A percentile compares a stretch with the other conserved stretches of the same genome.
Evolutionary conservation across 2,113 vertebrate species (phyloP).

Genomic region (Eolophus roseicapilla): DNA sequence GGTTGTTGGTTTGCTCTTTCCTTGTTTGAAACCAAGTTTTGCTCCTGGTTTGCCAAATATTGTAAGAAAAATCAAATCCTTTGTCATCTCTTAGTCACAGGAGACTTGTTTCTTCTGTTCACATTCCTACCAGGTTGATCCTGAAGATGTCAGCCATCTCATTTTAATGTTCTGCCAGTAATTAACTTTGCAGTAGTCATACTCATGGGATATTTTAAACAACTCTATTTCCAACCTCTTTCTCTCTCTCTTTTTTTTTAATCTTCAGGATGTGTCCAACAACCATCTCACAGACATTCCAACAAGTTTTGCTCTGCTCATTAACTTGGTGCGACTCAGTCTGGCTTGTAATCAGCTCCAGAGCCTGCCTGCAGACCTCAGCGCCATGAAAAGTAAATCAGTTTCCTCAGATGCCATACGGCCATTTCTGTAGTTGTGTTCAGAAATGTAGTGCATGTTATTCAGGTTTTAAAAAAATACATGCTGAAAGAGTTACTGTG

Average conservation of each 20-base stretch:
- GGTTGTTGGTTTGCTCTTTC: neutral
- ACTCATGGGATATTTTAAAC: neutral
- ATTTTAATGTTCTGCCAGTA: constrained; percentile 9
- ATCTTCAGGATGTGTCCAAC: constrained; percentile 86
- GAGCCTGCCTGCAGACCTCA: constrained; percentile 83
- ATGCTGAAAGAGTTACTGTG: neutral
- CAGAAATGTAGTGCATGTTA: neutral
- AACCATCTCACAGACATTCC: constrained; percentile 83
- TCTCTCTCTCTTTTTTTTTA: neutral
- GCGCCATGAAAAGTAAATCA: constrained; percentile 84
- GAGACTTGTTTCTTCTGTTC: neutral
- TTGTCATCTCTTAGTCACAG: neutral
- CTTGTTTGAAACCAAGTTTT: neutral
- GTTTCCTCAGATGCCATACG: neutral
- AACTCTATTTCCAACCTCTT: neutral
- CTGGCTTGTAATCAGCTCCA: constrained; percentile 85
- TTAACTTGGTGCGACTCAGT: constrained; percentile 79
- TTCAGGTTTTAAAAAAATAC: neutral
- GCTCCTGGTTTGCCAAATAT: neutral
- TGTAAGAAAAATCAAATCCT: neutral
- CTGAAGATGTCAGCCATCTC: neutral
- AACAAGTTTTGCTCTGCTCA: constrained; percentile 77
- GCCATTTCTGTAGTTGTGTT: neutral
- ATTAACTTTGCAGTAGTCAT: constrained; percentile 18
- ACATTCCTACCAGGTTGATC: neutral